Conservation (phyloP, 2,113 vertebrate genomes). For the Bubalus kerabau region DNA sequence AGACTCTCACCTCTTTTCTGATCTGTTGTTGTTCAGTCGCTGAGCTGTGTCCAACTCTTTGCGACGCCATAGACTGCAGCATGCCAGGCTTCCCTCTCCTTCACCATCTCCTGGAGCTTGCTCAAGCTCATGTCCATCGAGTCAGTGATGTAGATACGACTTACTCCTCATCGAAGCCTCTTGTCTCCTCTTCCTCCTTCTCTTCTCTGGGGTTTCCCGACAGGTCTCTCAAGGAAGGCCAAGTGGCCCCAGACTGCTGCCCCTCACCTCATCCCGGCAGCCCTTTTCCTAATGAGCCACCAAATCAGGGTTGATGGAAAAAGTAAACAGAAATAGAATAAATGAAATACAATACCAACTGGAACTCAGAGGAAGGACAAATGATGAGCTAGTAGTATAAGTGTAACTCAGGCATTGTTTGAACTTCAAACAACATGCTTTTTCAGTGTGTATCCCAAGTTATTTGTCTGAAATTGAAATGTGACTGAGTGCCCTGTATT, state of each 20-base stretch:
- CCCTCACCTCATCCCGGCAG: neutral
- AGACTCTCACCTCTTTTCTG: neutral
- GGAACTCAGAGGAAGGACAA: neutral
- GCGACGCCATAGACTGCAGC: neutral
- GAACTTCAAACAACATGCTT: neutral
- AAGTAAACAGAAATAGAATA: neutral
- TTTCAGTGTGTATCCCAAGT: neutral
- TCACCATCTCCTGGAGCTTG: neutral
- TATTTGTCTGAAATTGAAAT: neutral
- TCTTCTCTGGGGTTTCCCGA: neutral
- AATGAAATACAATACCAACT: neutral
- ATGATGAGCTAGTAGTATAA: neutral
- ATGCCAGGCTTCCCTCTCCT: neutral
- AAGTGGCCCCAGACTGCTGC: neutral
- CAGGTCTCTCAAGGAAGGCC: neutral
- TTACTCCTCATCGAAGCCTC: neutral
- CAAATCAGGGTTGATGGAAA: neutral
- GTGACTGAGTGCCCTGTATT: neutral
- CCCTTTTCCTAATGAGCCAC: neutral
- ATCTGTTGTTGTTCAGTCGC: neutral
- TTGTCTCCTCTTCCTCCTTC: neutral
- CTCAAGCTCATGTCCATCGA: neutral
- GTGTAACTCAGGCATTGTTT: neutral
- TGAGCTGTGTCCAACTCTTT: neutral
- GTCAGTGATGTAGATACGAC: neutral